These are phyloP conservation scores for Cheilosia soror DNA, from an alignment of 2,888 invertebrate genomes.

Conservation along the genomic window DNA sequence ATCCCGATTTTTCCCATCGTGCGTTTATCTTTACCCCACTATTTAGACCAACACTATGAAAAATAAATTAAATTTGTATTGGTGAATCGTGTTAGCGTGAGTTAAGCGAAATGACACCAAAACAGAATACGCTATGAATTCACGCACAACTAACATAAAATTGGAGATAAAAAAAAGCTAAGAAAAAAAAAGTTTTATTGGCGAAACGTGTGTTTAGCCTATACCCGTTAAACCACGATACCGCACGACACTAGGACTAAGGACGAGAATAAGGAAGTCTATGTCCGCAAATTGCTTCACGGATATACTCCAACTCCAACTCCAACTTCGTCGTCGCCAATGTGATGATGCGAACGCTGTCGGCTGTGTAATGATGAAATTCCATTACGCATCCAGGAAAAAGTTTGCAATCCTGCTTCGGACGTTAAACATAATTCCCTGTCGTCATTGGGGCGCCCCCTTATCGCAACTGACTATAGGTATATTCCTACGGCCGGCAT, in stretches of 20 bases:
- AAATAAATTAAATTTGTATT: not conserved
- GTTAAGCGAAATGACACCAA: slow-evolving; percentile 34
- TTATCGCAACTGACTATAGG: not conserved
- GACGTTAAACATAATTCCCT: slow-evolving; percentile 23
- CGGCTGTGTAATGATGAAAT: slow-evolving; percentile 63
- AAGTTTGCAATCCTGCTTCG: slow-evolving; percentile 51
- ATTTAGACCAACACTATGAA: not conserved
- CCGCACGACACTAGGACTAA: not conserved
- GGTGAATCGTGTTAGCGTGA: slow-evolving; percentile 20
- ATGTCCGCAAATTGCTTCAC: slow-evolving; percentile 68
- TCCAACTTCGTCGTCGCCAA: slow-evolving; percentile 10
- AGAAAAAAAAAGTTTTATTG: slow-evolving; percentile 52
- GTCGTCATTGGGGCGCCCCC: slow-evolving; percentile 10
- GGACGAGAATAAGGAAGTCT: slow-evolving; percentile 52
- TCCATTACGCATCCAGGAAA: slow-evolving; percentile 69
- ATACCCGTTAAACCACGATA: slow-evolving; percentile 23
- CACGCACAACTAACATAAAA: slow-evolving; percentile 53
- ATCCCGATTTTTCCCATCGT: not conserved
- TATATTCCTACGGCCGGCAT: not conserved
- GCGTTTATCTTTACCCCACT: not conserved
- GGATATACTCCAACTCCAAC: slow-evolving; percentile 25
- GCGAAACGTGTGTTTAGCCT: slow-evolving; percentile 60
- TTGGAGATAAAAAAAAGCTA: not conserved
- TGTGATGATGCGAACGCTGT: slow-evolving; percentile 19
- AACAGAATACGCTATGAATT: slow-evolving; percentile 56